A percentile compares a stretch with the other conserved stretches of the same genome.
Evolutionary conservation across 1,140 invertebrate genomes (phyloP).

Genomic region (Rhagoletis pomonella): DNA sequence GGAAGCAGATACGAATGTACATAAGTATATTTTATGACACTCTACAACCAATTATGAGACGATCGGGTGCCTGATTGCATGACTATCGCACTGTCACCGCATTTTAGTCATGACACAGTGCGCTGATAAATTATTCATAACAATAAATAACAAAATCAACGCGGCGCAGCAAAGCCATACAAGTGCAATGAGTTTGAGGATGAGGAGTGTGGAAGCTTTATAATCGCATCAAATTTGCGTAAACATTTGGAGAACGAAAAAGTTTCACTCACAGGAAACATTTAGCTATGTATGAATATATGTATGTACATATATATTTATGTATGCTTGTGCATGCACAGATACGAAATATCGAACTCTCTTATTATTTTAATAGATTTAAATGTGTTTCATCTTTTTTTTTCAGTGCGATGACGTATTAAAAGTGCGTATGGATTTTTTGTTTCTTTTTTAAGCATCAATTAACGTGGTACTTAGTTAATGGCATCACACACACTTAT

Average conservation of each 20-base stretch:
- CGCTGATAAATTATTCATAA: slow-evolving; percentile 17
- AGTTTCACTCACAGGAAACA: neutral
- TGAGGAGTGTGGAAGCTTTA: neutral
- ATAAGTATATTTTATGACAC: neutral
- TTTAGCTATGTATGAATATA: neutral
- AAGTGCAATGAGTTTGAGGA: slow-evolving; percentile 7
- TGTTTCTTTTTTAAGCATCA: no score
- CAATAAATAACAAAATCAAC: neutral
- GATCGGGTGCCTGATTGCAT: neutral
- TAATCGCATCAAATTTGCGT: neutral
- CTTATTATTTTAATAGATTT: no score
- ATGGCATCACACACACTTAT: no score
- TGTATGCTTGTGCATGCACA: neutral
- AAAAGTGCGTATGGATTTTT: no score
- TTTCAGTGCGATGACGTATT: no score
- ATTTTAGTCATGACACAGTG: neutral
- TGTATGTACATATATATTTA: neutral
- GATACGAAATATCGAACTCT: no score
- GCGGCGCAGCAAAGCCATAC: neutral
- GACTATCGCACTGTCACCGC: neutral
- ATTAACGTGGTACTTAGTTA: no score
- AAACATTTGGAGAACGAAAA: neutral
- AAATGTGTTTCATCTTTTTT: no score
- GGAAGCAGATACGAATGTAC: no score
- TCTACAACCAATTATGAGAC: neutral